Evolutionary conservation across 2,888 invertebrate genomes (phyloP).

Genomic region (Mythimna albipuncta): DNA sequence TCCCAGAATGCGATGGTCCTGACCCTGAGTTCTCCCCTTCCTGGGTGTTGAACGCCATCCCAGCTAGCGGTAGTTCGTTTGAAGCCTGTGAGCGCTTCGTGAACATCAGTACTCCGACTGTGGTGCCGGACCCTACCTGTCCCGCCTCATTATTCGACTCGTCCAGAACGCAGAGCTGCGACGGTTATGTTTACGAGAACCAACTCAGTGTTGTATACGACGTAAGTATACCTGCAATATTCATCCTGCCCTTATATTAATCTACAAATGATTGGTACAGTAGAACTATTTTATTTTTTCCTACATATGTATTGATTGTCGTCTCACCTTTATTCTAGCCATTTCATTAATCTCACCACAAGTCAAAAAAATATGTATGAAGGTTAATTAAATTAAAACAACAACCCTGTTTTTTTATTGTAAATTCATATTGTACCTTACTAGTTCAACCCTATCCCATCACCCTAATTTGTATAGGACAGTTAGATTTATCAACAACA

Average conservation of each 20-base stretch:
- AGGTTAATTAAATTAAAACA: no score
- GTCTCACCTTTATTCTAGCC: no score
- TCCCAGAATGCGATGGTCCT: slow-evolving; percentile 79
- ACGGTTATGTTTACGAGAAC: slow-evolving; percentile 80
- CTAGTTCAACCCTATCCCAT: no score
- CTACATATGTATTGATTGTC: no score
- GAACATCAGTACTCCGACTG: slow-evolving; percentile 66
- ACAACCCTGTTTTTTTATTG: no score
- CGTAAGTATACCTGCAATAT: slow-evolving; percentile 69
- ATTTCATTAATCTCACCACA: no score
- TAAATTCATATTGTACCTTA: no score
- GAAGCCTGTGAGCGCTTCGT: slow-evolving; percentile 78
- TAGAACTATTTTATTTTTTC: no score
- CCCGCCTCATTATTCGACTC: slow-evolving; percentile 78
- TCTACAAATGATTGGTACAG: no score
- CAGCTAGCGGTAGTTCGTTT: slow-evolving; percentile 71
- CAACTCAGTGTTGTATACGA: slow-evolving; percentile 83
- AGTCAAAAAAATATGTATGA: no score
- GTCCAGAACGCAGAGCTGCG: slow-evolving; percentile 70
- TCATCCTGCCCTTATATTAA: not conserved
- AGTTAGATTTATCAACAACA: no score
- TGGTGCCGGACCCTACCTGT: slow-evolving; percentile 68
- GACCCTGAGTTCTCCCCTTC: slow-evolving; percentile 75
- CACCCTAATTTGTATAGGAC: no score
- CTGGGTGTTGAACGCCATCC: slow-evolving; percentile 82